Evolutionary conservation across 2,888 invertebrate species (phyloP).

Genomic region (Allophyes oxyacanthae): DNA sequence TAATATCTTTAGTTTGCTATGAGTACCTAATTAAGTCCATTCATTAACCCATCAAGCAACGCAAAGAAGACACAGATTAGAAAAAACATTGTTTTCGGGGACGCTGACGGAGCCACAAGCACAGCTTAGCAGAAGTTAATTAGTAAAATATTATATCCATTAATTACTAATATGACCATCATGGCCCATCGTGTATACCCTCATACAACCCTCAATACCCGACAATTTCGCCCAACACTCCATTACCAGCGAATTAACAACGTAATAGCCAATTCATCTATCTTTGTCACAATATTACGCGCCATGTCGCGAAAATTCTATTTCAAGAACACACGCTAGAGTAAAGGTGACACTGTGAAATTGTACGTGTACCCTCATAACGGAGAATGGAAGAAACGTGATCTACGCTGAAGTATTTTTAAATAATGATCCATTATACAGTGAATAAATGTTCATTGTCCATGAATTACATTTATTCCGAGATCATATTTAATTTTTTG

Average conservation of each 20-base stretch:
- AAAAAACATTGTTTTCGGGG: too few species aligned
- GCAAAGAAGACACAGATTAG: too few species aligned
- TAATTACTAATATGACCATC: too few species aligned
- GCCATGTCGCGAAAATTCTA: constrained; percentile 33
- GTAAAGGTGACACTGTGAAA: constrained; percentile 48
- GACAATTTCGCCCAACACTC: constrained; percentile 22
- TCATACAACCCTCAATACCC: background rate
- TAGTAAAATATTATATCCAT: too few species aligned
- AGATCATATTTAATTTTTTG: background rate
- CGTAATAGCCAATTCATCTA: constrained; percentile 40
- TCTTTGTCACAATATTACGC: constrained; percentile 41
- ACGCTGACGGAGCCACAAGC: too few species aligned
- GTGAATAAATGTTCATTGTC: constrained; percentile 4
- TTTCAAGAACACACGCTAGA: constrained; percentile 54
- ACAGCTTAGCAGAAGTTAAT: too few species aligned
- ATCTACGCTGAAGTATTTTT: constrained; percentile 13
- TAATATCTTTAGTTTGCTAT: too few species aligned
- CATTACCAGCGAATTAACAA: constrained; percentile 40
- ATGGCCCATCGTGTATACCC: constrained; percentile 5
- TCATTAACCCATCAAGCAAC: too few species aligned
- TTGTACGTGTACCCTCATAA: constrained; percentile 22
- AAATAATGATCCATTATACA: constrained; percentile 35
- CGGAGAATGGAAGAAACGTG: constrained; percentile 1
- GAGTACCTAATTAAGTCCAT: too few species aligned
- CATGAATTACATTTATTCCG: constrained; percentile 2